A percentile compares a stretch with the other conserved stretches of the same genome.
Conservation (phyloP, 2,113 vertebrate species). For the Desmodus rotundus region DNA sequence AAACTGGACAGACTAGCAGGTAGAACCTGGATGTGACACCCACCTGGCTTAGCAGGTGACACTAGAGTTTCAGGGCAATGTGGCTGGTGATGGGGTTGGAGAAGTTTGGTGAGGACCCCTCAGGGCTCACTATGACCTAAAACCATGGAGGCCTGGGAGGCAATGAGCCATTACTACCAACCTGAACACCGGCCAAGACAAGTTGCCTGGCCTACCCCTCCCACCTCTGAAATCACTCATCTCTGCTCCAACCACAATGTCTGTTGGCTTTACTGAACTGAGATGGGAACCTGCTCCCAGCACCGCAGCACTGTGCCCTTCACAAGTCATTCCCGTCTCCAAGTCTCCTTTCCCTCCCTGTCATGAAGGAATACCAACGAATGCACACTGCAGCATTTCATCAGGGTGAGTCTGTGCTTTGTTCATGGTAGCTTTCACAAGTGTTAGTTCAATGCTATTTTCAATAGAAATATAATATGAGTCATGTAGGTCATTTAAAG, state of each 20-base stretch:
- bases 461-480: accelerated
- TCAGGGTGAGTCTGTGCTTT: accelerated
- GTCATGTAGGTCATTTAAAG: not conserved
- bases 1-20: not conserved
- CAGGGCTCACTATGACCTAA: not conserved
- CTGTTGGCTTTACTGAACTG: not conserved
- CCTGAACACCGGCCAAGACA: accelerated
- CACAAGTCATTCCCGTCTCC: not conserved
- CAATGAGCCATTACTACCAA: not conserved
- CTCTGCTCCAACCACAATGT: not conserved
- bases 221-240: not conserved
- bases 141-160: accelerated
- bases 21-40: not conserved
- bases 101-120: not conserved
- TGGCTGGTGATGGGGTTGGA: no score
- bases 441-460: accelerated
- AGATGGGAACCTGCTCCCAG: accelerated
- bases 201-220: accelerated
- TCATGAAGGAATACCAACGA: not conserved
- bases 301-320: accelerated
- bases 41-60: accelerated
- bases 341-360: not conserved
- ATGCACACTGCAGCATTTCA: accelerated
- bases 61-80: not conserved
- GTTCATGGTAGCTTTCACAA: accelerated